Evolutionary conservation across 2,888 invertebrate genomes (phyloP).

Genomic region (Athetis lepigone): DNA sequence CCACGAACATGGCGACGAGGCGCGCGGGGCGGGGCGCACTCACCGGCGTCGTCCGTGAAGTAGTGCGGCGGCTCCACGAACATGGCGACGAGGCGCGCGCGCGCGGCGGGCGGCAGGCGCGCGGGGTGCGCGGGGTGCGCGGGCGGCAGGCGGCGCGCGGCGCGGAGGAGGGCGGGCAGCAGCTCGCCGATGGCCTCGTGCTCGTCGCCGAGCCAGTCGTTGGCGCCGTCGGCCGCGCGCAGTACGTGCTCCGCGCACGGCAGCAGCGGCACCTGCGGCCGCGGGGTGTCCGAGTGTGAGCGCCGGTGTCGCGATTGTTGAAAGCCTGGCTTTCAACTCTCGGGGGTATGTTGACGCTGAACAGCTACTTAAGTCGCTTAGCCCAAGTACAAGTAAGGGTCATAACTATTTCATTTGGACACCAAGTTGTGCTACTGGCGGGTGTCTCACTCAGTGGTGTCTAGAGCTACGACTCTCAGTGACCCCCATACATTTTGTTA

Average conservation of each 20-base stretch:
- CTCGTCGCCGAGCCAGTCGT: constrained; percentile 52
- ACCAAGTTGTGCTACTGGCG: too few species aligned
- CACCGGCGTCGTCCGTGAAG: constrained; percentile 70
- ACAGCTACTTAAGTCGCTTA: too few species aligned
- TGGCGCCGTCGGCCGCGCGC: constrained; percentile 48
- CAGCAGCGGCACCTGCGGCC: constrained; percentile 68
- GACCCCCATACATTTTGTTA: too few species aligned
- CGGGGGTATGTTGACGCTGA: too few species aligned
- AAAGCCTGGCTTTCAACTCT: too few species aligned
- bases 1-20: too few species aligned
- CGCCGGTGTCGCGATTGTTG: too few species aligned
- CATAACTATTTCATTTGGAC: too few species aligned
- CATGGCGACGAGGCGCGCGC: constrained; percentile 62
- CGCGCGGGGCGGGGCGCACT: not conserved
- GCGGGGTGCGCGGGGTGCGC: constrained; percentile 66
- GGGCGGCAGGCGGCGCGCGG: constrained; percentile 67
- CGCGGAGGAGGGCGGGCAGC: constrained; percentile 63
- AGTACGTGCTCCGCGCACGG: constrained; percentile 59
- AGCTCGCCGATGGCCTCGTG: constrained; percentile 62
- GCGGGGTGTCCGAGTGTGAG: too few species aligned
- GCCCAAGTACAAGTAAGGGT: too few species aligned
- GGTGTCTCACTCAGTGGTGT: too few species aligned
- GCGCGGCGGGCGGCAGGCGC: constrained; percentile 47
- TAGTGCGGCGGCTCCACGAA: constrained; percentile 80
- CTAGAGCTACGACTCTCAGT: too few species aligned